phyloP scores from a whole-genome alignment of 2,797 vertebrate species.

The Astyanax mexicanus region DNA sequence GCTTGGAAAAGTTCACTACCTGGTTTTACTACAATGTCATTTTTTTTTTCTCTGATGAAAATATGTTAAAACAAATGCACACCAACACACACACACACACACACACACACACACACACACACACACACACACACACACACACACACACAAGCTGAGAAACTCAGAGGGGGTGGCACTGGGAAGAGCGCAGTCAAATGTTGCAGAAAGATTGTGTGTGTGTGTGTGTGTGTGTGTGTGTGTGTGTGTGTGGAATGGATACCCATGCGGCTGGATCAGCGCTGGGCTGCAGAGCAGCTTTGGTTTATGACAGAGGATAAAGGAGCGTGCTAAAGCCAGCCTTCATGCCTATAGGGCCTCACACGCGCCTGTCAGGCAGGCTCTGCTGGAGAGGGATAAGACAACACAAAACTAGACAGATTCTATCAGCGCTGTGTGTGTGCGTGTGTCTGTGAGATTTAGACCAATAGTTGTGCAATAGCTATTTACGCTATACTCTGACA shows the following conservation, averaged over 20 bases:
- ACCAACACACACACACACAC: not conserved
- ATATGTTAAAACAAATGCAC: not conserved
- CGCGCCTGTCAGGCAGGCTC: conserved; percentile 18
- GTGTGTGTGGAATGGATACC: not conserved
- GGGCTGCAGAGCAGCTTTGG: conserved; percentile 35
- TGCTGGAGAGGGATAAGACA: conserved; percentile 43
- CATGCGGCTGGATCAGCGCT: conserved; percentile 37
- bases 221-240: conserved; percentile 30
- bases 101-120: not conserved
- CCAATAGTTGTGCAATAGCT: conserved; percentile 37
- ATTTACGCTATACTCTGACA: too few species aligned
- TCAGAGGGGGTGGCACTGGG: not conserved
- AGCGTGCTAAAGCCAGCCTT: conserved; percentile 37
- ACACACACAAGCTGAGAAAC: not conserved
- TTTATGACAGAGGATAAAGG: conserved; percentile 45
- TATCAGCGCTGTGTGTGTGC: not conserved
- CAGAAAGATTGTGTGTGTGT: not conserved
- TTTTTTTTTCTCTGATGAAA: not conserved
- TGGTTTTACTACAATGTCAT: not conserved
- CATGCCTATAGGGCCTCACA: conserved; percentile 39
- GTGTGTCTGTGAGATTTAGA: conserved; percentile 4
- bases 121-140: not conserved
- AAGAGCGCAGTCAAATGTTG: not conserved
- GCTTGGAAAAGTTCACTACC: not conserved
- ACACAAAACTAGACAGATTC: not conserved